These are phyloP conservation scores for Prinia subflava DNA, from an alignment of 2,113 vertebrate species.

Conservation along the genomic window DNA sequence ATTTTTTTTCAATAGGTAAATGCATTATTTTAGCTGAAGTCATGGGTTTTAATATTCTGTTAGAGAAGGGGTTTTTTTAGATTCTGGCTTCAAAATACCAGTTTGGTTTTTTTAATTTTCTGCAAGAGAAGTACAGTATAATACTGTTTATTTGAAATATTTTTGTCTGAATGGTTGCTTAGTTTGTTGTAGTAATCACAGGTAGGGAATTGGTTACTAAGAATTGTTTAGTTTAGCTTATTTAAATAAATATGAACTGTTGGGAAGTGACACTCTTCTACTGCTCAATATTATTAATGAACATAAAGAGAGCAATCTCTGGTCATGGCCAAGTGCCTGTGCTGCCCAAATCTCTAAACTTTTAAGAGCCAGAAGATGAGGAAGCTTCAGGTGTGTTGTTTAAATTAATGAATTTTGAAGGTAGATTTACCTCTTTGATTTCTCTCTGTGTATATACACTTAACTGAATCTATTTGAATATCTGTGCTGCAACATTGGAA, in stretches of 20 bases:
- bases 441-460: not conserved
- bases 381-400: not conserved
- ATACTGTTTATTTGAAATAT: not conserved
- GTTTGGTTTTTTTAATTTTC: not conserved
- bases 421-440: not conserved
- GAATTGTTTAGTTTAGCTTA: not conserved
- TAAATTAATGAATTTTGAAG: not conserved
- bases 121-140: not conserved
- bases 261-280: not conserved
- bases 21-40: not conserved
- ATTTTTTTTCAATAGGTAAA: not conserved
- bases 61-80: not conserved
- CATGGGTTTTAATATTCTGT: not conserved
- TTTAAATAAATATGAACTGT: not conserved
- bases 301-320: not conserved
- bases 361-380: not conserved
- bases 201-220: not conserved
- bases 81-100: not conserved
- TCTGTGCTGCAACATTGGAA: not conserved
- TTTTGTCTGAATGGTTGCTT: not conserved
- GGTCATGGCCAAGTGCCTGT: not conserved
- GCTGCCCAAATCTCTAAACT: not conserved
- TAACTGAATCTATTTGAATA: not conserved
- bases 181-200: not conserved
- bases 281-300: not conserved